Conservation (phyloP, 2,113 vertebrate species). For the Madoqua kirkii region DNA sequence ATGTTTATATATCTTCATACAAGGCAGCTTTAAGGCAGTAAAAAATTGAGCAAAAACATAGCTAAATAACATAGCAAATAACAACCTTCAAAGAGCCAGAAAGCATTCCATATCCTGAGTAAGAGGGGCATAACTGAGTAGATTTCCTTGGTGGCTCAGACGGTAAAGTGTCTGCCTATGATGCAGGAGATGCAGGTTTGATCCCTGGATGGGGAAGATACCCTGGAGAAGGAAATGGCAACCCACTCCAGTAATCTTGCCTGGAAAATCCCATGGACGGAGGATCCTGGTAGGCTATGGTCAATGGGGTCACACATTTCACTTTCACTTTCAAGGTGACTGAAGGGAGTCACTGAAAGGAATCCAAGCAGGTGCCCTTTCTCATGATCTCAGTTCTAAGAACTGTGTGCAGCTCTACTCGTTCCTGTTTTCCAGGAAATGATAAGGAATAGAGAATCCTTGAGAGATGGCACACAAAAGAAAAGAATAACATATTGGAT, state of each 20-base stretch:
- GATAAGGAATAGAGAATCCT: not conserved
- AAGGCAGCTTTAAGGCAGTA: not conserved
- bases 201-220: too few relatives aligned
- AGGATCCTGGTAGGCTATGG: too few relatives aligned
- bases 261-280: too few relatives aligned
- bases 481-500: not conserved
- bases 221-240: not conserved
- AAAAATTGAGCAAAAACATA: not conserved
- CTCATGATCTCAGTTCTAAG: not conserved
- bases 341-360: not conserved
- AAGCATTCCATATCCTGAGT: not conserved
- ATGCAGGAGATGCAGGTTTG: fast-evolving
- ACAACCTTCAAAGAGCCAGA: not conserved
- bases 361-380: not conserved
- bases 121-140: not conserved
- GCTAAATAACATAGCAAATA: not conserved
- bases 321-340: not conserved
- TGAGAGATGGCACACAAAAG: not conserved
- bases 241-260: too few relatives aligned
- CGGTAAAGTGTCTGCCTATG: too few relatives aligned
- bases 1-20: not conserved
- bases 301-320: too few relatives aligned
- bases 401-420: not conserved
- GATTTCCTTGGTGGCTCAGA: too few relatives aligned
- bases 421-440: not conserved